These are phyloP conservation scores for Drosophila rufa DNA, from an alignment of 1,140 invertebrate species.

Conservation along the genomic window DNA sequence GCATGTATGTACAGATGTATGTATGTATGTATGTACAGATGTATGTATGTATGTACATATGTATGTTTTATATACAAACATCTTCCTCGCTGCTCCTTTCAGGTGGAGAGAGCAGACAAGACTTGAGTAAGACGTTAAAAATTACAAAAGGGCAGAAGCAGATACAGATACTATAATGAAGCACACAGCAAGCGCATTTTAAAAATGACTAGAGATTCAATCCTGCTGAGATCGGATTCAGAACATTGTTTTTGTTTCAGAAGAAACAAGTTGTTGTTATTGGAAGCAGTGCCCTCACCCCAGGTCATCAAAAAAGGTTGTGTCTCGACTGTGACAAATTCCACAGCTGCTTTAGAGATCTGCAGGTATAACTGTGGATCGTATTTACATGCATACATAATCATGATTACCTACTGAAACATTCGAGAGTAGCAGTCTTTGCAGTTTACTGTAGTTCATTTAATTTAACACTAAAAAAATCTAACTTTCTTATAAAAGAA, in stretches of 20 bases:
- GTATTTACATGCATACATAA: neutral
- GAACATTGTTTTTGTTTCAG: constrained; percentile 15
- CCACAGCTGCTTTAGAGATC: constrained; percentile 3
- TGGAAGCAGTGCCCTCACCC: neutral
- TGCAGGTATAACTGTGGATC: constrained; percentile 7
- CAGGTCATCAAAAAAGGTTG: constrained; percentile 10
- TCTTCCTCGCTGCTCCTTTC: constrained; percentile 31
- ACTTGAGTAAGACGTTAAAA: constrained; percentile 78
- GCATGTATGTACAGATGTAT: constrained; percentile 12
- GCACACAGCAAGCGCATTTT: constrained; percentile 44
- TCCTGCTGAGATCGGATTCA: constrained; percentile 18
- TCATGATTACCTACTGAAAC: neutral
- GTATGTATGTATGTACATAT: constrained; percentile 11
- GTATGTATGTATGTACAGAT: constrained; percentile 10
- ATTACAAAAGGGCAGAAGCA: constrained; percentile 28
- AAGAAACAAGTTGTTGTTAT: constrained; percentile 12
- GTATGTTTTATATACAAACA: neutral
- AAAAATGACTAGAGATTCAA: constrained; percentile 14
- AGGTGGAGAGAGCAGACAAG: constrained; percentile 17
- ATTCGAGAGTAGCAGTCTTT: too few relatives aligned
- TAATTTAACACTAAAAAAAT: too few relatives aligned
- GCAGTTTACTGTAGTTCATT: too few relatives aligned
- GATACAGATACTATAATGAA: constrained; percentile 2
- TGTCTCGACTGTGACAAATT: constrained; percentile 10
- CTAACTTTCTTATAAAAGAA: too few relatives aligned